Evolutionary conservation across 1,140 invertebrate species (phyloP).

Genomic region (Papilio xuthus): DNA sequence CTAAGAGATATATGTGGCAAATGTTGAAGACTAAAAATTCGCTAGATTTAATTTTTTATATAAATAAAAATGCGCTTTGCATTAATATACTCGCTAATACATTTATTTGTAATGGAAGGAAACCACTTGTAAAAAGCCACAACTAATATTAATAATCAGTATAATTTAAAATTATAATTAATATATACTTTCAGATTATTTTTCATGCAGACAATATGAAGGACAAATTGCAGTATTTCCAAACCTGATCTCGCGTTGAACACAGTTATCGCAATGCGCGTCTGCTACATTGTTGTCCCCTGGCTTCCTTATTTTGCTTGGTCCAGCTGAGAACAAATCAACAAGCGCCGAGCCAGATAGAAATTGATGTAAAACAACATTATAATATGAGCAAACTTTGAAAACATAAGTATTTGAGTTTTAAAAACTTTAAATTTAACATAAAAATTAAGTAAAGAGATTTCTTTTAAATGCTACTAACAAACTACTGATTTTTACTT

Average conservation of each 20-base stretch:
- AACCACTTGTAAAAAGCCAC: conserved; percentile 24
- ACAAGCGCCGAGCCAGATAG: conserved; percentile 55
- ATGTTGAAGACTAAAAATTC: conserved; percentile 32
- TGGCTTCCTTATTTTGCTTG: conserved; percentile 54
- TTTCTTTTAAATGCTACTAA: neutral
- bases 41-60: conserved; percentile 25
- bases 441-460: neutral
- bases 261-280: conserved; percentile 51
- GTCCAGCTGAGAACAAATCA: conserved; percentile 62
- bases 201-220: conserved; percentile 35
- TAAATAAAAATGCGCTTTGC: conserved; percentile 34
- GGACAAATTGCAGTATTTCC: conserved; percentile 41
- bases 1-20: conserved; percentile 5
- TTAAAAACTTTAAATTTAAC: conserved; percentile 2
- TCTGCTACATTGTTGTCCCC: conserved; percentile 48
- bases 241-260: conserved; percentile 58
- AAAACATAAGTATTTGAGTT: neutral
- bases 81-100: conserved; percentile 32
- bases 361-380: conserved; percentile 35
- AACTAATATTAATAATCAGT: conserved; percentile 19
- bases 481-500: neutral
- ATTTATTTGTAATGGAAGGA: conserved; percentile 28
- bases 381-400: neutral
- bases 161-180: conserved; percentile 31
- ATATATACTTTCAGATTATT: conserved; percentile 34